Base-by-base conservation (phyloP, 2,113 vertebrate species). In the Scartelaos histophorus region DNA sequence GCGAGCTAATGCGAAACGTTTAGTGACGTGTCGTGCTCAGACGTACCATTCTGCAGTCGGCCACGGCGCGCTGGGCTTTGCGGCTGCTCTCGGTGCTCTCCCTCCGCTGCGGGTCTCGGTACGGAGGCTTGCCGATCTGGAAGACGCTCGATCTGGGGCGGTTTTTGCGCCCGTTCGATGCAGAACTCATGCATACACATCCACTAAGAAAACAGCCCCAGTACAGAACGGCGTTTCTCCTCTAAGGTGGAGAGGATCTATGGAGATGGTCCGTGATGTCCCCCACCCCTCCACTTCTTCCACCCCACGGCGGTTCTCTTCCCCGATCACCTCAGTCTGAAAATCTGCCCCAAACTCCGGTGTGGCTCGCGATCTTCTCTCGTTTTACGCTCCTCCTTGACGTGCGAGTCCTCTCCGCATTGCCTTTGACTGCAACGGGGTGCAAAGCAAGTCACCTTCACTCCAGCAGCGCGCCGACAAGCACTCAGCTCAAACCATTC, bases 101-200 rank as follows among this genome's bases (percentile, higher is more conserved):
- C 91, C 95, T 91, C 90, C 96, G 94, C 67, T 96, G 93, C 70
- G 92, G 64, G 77, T 95, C 95, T 88, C 94, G 92, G 79, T 91
- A 83, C 84, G 94, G 95, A 80, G 94, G 89, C 80, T 94, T 95
- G 94, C 94, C 93, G 92, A 95, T 95, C 89, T 95, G 96, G 90
- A 97, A 96, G 93, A 96, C 94, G 86, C 94, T 88, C 77, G 96
- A 92, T 93, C 93, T 93, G 95, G 95, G 96, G 96, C 96, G 96
- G 94, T 95, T 97, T 90, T 96, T 97, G 95, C 96, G 96, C 96
- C 96, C 96, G 93, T 96, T 95, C 96, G 94, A 91, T 95, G 96
- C 96, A 94, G 96, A 93, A 97, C 95, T 97, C 97, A 98, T 98
- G 95, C 97, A 97, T 93, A 95, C 96, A 95, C 95, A 97, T 95